Conservation (phyloP, 1,140 invertebrate species). For the Streblospio benedicti region DNA sequence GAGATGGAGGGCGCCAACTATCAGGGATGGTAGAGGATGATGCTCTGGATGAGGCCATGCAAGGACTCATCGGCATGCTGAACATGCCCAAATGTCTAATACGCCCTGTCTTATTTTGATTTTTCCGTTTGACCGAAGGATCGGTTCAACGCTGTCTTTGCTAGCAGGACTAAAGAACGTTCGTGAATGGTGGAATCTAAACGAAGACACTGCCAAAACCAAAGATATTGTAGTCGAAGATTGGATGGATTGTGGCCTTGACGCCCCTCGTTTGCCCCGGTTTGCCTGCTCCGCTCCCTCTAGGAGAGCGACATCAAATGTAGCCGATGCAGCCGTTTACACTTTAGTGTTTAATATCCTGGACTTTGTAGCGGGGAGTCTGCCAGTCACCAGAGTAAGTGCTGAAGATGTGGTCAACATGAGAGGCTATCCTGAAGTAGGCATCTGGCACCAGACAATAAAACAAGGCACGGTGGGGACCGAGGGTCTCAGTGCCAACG, state of each 20-base stretch:
- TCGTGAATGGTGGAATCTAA: too few species aligned
- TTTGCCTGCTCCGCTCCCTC: slow-evolving; percentile 15
- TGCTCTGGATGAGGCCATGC: too few species aligned
- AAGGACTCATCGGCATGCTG: too few species aligned
- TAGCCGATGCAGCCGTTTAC: slow-evolving; percentile 18
- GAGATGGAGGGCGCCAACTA: too few species aligned
- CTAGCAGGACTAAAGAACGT: too few species aligned
- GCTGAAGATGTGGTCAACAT: slow-evolving; percentile 26
- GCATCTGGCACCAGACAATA: neutral
- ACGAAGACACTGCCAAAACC: too few species aligned
- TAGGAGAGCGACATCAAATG: neutral
- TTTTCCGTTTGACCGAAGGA: too few species aligned
- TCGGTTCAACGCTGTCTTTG: too few species aligned
- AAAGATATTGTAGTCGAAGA: too few species aligned
- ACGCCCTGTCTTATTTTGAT: too few species aligned
- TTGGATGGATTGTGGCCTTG: slow-evolving; percentile 11
- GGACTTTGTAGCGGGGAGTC: slow-evolving; percentile 35
- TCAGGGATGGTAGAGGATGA: too few species aligned
- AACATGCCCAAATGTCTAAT: too few species aligned
- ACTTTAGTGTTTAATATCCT: slow-evolving; percentile 35
- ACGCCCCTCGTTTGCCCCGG: slow-evolving; percentile 18
- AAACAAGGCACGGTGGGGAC: slow-evolving; percentile 21
- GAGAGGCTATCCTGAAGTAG: slow-evolving; percentile 8
- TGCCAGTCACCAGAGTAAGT: slow-evolving; percentile 39
- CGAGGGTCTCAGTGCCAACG: slow-evolving; percentile 40